These are phyloP conservation scores for Australoheros facetus DNA, from an alignment of 2,797 vertebrate species.

Conservation along the genomic window DNA sequence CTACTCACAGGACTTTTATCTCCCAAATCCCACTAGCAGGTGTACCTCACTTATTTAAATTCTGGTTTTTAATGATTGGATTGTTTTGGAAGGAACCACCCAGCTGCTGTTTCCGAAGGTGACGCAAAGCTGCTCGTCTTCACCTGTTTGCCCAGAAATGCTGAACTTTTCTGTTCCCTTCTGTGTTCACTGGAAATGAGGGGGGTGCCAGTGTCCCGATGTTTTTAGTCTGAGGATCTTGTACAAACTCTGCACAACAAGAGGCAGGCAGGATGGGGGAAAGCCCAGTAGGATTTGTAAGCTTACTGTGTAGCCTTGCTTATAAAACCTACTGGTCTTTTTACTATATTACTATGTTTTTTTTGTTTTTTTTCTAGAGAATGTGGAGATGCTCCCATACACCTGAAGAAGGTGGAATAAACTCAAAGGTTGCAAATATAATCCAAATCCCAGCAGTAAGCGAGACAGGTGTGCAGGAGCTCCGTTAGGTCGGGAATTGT, in stretches of 20 bases:
- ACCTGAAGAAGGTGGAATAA: not conserved
- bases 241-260: too few species aligned
- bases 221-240: too few species aligned
- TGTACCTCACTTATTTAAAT: conserved; percentile 12
- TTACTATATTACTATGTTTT: not conserved
- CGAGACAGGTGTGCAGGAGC: not conserved
- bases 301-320: not conserved
- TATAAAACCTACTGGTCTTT: not conserved
- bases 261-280: too few species aligned
- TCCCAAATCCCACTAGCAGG: not conserved
- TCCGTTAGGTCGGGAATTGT: not conserved
- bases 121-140: not conserved
- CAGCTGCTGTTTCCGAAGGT: conserved; percentile 31
- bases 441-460: not conserved
- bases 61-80: not conserved
- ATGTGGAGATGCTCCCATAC: not conserved
- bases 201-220: rapidly evolving
- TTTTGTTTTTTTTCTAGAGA: not conserved
- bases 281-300: not conserved
- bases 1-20: not conserved
- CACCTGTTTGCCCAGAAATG: not conserved
- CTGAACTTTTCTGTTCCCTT: not conserved
- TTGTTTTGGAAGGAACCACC: not conserved
- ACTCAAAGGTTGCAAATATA: not conserved
- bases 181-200: not conserved